Conservation (phyloP, 2,888 invertebrate genomes). For the Hololepta plana region DNA sequence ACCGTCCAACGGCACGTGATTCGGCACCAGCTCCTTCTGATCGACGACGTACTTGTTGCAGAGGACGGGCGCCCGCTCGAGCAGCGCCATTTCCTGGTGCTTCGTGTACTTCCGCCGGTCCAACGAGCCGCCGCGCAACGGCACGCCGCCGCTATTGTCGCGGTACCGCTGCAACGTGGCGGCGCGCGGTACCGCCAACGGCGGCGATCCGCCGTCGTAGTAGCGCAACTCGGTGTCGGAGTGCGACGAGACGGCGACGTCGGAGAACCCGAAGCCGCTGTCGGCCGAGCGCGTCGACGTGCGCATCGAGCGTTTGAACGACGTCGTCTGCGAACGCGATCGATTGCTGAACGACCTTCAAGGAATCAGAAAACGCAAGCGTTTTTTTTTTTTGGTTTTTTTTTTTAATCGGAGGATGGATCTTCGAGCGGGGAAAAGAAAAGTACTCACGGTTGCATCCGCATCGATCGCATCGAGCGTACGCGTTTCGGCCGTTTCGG, state of each 20-base stretch:
- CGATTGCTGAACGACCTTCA: constrained; percentile 20
- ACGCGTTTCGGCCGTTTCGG: constrained; percentile 40
- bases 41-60: constrained; percentile 54
- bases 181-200: too few relatives aligned
- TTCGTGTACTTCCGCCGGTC: constrained; percentile 16
- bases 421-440: too few relatives aligned
- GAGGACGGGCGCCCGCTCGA: constrained; percentile 40
- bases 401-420: too few relatives aligned
- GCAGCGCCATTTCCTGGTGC: constrained; percentile 18
- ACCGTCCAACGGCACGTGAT: constrained; percentile 19
- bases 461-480: constrained; percentile 17
- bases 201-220: too few relatives aligned
- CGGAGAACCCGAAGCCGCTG: constrained; percentile 38
- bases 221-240: constrained; percentile 60
- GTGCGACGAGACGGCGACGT: constrained; percentile 40
- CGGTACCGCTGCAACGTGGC: too few relatives aligned
- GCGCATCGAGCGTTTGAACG: constrained; percentile 37
- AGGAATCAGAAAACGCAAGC: constrained; percentile 9
- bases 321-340: constrained; percentile 32
- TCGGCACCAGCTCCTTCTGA: constrained; percentile 22
- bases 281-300: constrained; percentile 43
- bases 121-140: constrained; percentile 18
- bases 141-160: too few relatives aligned
- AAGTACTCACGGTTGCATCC: constrained; percentile 17
- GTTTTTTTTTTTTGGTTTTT: too few relatives aligned